Evolutionary conservation across 1,140 invertebrate species (phyloP), one percentile per base, ranked within the genome.

Genomic region (Batillaria attramentaria): DNA sequence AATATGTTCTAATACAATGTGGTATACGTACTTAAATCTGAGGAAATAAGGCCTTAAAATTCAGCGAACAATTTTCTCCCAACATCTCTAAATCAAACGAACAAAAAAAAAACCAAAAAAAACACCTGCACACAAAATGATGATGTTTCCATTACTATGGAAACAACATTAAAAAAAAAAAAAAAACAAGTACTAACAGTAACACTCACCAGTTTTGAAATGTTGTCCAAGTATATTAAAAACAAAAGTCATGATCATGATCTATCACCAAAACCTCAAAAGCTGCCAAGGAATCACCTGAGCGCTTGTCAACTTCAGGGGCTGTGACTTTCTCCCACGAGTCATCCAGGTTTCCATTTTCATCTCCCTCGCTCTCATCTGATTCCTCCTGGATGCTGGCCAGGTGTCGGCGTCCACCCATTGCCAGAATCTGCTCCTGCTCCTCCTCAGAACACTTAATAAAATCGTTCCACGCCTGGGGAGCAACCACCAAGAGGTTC

Each of bases 401-500:
- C 31, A 70, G 68, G 16, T 24, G 3, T 4, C 39, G 31, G 24
- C n/a, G 24, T 0, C 16, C 31, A n/a, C 68, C 50, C 68, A 70
- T 46, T 28, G 43, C 39, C 2, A 70, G 68, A 20, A 70, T 70
- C 6, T 42, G 68, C 41, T 70, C 31, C 68, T 70, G 68, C 39
- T 70, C 68, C n/a, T 70, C 68, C 68, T 70, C 68, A 3, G 68
- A 70, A 31, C 68, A 46, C n/a, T 70, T 70, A 42, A 70, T 37
- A 42, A 70, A 66, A 18, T 65, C 62, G 37, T 66, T 70, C 35
- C 37, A 77, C 8, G 18, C 41, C 41, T 70, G 41, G n/a, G n/a
- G n/a, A n/a, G n/a, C n/a, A n/a, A n/a, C n/a, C n/a, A n/a, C n/a
- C n/a, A n/a, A n/a, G n/a, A n/a, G n/a, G n/a, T n/a, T n/a, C n/a